These are phyloP conservation scores for Parnassius mnemosyne DNA, from an alignment of 2,888 invertebrate genomes.

Conservation along the genomic window DNA sequence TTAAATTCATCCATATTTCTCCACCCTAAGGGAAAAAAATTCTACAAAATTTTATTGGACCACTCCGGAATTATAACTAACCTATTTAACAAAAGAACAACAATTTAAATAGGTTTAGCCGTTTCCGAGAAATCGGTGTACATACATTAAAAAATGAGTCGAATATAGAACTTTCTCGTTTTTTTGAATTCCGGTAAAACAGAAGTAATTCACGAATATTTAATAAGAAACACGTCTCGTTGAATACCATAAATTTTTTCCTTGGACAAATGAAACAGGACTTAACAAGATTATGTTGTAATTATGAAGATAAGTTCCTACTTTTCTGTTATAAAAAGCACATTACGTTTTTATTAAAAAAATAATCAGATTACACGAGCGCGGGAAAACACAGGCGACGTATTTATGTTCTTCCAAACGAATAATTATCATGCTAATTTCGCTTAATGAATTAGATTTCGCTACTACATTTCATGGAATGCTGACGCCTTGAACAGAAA, in stretches of 20 bases:
- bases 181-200: too few relatives aligned
- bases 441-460: slow-evolving; percentile 47
- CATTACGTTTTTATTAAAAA: slow-evolving; percentile 33
- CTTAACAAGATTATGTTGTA: slow-evolving; percentile 23
- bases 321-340: slow-evolving; percentile 23
- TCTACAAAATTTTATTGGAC: too few relatives aligned
- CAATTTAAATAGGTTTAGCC: too few relatives aligned
- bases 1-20: too few relatives aligned
- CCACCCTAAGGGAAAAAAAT: too few relatives aligned
- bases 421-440: slow-evolving; percentile 65
- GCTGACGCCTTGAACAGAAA: slow-evolving; percentile 41
- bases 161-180: too few relatives aligned
- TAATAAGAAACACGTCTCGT: slow-evolving; percentile 8
- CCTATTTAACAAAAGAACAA: too few relatives aligned
- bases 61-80: too few relatives aligned
- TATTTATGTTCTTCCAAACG: slow-evolving; percentile 46
- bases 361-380: slow-evolving; percentile 35
- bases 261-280: slow-evolving; percentile 16
- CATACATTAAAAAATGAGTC: too few relatives aligned
- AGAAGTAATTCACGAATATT: too few relatives aligned
- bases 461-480: slow-evolving; percentile 59
- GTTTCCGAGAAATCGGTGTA: too few relatives aligned
- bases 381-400: slow-evolving; percentile 42
- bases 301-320: slow-evolving; percentile 22
- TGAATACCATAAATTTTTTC: slow-evolving; percentile 9